Evolutionary conservation across 2,113 vertebrate genomes (phyloP).

Genomic region (Cyprinodon brontotheroides): DNA sequence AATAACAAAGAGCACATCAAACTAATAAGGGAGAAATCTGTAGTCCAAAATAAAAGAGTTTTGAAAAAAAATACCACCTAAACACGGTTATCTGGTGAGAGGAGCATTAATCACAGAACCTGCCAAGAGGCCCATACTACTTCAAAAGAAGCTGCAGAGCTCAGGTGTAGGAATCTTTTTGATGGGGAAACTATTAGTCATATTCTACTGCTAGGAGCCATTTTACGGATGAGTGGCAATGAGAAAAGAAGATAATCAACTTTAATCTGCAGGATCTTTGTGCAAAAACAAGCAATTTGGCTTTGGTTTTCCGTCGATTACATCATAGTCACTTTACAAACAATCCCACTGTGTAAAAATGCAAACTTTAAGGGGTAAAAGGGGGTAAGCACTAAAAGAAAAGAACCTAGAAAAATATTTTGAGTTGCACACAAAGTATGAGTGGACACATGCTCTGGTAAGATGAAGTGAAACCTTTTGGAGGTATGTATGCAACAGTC

Average conservation of each 20-base stretch:
- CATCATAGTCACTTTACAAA: too few relatives aligned
- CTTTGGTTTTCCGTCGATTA: too few relatives aligned
- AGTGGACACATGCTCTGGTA: not conserved
- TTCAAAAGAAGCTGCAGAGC: not conserved
- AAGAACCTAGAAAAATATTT: not conserved
- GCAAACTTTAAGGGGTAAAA: too few relatives aligned
- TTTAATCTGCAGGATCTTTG: too few relatives aligned
- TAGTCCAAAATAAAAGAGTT: not conserved
- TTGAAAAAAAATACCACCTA: not conserved
- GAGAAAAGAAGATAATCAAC: not conserved
- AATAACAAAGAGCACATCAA: not conserved
- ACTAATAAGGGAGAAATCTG: too few relatives aligned
- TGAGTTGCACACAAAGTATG: not conserved
- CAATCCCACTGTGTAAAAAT: too few relatives aligned
- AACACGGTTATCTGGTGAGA: not conserved
- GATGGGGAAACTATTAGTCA: not conserved
- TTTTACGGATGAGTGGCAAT: not conserved
- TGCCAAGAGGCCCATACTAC: not conserved
- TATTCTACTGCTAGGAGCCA: not conserved
- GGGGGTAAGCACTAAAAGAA: not conserved
- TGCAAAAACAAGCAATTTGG: too few relatives aligned
- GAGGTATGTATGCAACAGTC: not conserved
- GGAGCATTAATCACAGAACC: not conserved
- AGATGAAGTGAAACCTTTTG: not conserved
- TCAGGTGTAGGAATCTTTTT: not conserved